Percentiles rank a stretch among this genome's conserved stretches.
These are phyloP conservation scores for human DNA, from an alignment of 2,113 vertebrate genomes.

Conservation along the genomic window GRCh38 chr3:147188001-147188500, in stretches of 20 bases:
- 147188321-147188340: background rate
- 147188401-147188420: background rate
- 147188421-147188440: background rate
- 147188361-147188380: background rate
- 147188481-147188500: background rate
- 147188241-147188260: background rate
- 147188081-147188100: background rate
- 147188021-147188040: background rate
- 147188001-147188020: background rate
- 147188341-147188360: background rate
- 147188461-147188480: background rate
- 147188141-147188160: background rate
- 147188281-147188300: background rate
- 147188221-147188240: background rate
- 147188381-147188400: background rate
- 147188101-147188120: background rate
- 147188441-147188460: background rate
- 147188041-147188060: background rate
- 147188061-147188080: background rate
- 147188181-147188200: background rate
- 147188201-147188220: background rate
- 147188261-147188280: background rate
- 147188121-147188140: background rate
- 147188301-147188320: background rate
- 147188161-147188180: slow-evolving; percentile 5